Evolutionary conservation across 2,888 invertebrate genomes (phyloP).

Genomic region (Bruchidius siliquastri): DNA sequence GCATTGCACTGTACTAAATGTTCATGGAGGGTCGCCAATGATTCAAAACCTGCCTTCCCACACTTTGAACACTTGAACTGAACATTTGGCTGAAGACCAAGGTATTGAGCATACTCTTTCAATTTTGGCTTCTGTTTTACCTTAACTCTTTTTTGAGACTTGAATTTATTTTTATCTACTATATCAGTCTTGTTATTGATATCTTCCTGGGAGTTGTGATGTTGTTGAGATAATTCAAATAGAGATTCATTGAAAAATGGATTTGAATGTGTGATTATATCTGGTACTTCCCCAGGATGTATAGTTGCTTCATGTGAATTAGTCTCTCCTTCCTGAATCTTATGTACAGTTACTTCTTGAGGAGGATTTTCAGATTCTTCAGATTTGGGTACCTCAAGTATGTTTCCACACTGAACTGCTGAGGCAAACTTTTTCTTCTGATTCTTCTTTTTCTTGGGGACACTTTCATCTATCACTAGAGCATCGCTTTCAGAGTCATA

Average conservation of each 20-base stretch:
- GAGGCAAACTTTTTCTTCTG: conserved; percentile 20
- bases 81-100: conserved; percentile 66
- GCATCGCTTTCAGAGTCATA: conserved; percentile 46
- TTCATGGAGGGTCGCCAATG: conserved; percentile 62
- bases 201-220: conserved; percentile 23
- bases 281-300: neutral
- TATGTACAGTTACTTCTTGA: conserved; percentile 6
- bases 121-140: conserved; percentile 37
- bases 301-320: neutral
- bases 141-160: conserved; percentile 22
- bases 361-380: neutral
- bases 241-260: conserved; percentile 45
- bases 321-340: neutral
- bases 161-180: conserved; percentile 9
- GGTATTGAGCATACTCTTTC: conserved; percentile 65
- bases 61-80: conserved; percentile 74
- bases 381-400: conserved; percentile 9
- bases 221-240: conserved; percentile 42
- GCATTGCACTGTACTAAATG: conserved; percentile 61
- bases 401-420: conserved; percentile 9
- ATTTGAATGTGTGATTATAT: conserved; percentile 35
- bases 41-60: conserved; percentile 62
- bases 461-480: conserved; percentile 43
- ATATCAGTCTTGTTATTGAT: conserved; percentile 10
- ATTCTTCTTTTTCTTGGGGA: conserved; percentile 26